A percentile compares a stretch with the other conserved stretches of the same genome.
Evolutionary conservation across 2,797 vertebrate species (phyloP).

Genomic region (Morus bassanus): DNA sequence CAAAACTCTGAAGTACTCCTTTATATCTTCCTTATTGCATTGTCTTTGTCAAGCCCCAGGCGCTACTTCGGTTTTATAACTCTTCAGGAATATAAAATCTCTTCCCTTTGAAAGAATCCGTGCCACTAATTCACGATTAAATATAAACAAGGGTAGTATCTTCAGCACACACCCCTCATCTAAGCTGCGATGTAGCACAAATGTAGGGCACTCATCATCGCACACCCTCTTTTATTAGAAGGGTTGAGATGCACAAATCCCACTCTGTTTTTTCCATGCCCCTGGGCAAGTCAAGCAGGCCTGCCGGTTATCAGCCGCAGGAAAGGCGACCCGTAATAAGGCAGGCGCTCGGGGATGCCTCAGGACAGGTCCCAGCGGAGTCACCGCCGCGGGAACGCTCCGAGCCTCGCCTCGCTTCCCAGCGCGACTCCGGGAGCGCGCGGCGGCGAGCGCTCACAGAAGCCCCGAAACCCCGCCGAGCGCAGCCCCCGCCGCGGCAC

Average conservation of each 20-base stretch:
- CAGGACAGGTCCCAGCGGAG: neutral
- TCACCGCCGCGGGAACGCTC: fast-evolving
- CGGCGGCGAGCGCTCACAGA: fast-evolving
- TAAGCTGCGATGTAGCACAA: too few species aligned
- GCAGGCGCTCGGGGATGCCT: neutral
- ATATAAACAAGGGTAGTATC: fast-evolving
- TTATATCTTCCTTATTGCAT: neutral
- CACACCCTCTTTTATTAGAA: neutral
- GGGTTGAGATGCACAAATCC: neutral
- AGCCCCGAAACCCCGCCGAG: fast-evolving
- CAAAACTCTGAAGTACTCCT: fast-evolving
- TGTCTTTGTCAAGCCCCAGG: neutral
- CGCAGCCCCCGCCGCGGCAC: neutral
- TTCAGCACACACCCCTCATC: neutral
- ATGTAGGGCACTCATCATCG: fast-evolving
- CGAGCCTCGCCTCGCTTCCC: fast-evolving
- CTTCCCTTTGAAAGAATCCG: neutral
- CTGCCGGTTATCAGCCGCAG: neutral
- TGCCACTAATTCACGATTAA: neutral
- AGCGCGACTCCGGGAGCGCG: fast-evolving
- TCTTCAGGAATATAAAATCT: neutral
- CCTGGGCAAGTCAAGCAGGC: neutral
- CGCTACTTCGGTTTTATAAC: neutral
- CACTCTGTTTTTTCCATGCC: neutral
- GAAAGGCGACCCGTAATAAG: neutral